Percentiles rank a stretch among this genome's conserved stretches.
phyloP scores from a whole-genome alignment of 2,888 invertebrate species.

The Sacculina carcini region DNA sequence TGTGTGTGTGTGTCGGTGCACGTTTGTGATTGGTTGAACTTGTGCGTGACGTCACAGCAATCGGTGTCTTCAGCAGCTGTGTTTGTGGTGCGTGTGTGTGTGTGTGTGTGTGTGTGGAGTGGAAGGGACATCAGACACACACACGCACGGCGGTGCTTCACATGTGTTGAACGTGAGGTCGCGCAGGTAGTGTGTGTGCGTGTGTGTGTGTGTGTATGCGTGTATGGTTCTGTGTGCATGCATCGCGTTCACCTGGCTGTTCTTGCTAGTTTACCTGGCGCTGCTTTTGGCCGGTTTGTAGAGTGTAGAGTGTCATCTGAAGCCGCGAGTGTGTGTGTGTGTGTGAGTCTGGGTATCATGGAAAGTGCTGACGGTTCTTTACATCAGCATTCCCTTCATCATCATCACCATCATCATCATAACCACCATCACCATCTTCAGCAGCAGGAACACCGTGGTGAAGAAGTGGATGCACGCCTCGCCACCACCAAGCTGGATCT shows the following conservation, averaged over 20 bases:
- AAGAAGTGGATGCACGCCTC: too few species aligned
- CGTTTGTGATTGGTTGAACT: neutral
- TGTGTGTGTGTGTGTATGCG: constrained; percentile 4
- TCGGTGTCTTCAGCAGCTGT: neutral
- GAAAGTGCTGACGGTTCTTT: too few species aligned
- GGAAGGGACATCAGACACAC: too few species aligned
- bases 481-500: neutral
- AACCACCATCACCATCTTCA: neutral
- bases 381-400: too few species aligned
- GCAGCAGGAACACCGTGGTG: neutral
- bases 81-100: neutral
- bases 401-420: neutral
- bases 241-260: neutral
- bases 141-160: too few species aligned
- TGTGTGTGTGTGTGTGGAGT: neutral
- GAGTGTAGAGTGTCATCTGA: neutral
- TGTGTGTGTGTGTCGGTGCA: constrained; percentile 2
- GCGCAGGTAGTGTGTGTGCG: too few species aligned
- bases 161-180: too few species aligned
- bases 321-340: neutral
- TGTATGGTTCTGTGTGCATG: neutral
- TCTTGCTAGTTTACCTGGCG: neutral
- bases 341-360: neutral
- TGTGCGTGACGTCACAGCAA: neutral
- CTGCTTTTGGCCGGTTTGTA: neutral